A percentile compares a stretch with the other conserved stretches of the same genome.
phyloP scores from a whole-genome alignment of 1,140 invertebrate species.

The Campoletis sonorensis region DNA sequence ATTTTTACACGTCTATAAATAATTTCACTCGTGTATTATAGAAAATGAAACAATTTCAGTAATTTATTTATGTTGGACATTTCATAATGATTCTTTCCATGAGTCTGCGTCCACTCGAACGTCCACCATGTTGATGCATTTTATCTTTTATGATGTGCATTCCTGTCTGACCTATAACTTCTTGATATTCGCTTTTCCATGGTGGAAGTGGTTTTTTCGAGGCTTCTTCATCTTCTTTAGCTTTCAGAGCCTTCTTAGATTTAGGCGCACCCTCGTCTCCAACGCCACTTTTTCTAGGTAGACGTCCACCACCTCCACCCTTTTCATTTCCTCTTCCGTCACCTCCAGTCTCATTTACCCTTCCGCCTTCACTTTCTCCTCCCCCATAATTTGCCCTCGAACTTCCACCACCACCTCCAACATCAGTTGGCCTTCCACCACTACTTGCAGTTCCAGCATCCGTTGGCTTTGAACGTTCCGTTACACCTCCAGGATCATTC shows the following conservation, averaged over 20 bases:
- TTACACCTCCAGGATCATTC: not conserved
- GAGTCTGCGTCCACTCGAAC: slow-evolving; percentile 10
- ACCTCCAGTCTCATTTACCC: not conserved
- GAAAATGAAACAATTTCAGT: not conserved
- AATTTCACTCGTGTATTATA: not conserved
- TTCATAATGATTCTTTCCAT: slow-evolving; percentile 29
- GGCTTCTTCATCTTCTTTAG: slow-evolving; percentile 17
- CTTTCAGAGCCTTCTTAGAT: not conserved
- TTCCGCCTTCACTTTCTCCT: not conserved
- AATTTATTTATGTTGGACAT: slow-evolving; percentile 7
- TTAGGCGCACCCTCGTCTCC: not conserved
- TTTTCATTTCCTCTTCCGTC: not conserved
- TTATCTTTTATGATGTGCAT: slow-evolving; percentile 78
- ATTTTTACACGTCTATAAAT: not conserved
- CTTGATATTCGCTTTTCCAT: slow-evolving; percentile 79
- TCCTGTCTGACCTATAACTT: slow-evolving; percentile 78
- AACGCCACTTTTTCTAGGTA: too few species aligned
- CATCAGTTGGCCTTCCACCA: not conserved
- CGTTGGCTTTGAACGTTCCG: not conserved
- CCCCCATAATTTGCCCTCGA: not conserved
- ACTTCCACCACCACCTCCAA: not conserved
- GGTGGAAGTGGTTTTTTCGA: slow-evolving; percentile 44
- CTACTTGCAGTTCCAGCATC: too few species aligned
- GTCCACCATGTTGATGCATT: slow-evolving; percentile 67
- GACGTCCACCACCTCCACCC: not conserved